Conservation (phyloP, 1,140 invertebrate species). For the Ctenoplectra terminalis region DNA sequence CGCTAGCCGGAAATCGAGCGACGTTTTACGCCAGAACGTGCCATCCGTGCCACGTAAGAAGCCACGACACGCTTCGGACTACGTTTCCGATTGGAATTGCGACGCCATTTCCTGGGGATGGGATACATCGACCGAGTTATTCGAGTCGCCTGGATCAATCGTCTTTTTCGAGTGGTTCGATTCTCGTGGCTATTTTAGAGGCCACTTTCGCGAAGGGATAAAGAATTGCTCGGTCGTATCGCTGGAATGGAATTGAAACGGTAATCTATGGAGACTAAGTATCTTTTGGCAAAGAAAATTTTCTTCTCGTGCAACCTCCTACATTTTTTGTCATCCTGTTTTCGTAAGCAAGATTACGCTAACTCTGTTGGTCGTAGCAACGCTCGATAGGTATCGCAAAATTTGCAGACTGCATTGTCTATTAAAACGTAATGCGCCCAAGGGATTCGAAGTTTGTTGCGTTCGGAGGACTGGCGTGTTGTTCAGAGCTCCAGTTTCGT, state of each 20-base stretch:
- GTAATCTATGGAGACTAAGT: not conserved
- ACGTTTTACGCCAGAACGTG: slow-evolving; percentile 46
- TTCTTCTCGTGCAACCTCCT: not conserved
- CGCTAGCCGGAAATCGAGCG: slow-evolving; percentile 46
- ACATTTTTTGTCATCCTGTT: not conserved
- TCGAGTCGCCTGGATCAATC: not conserved
- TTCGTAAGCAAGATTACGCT: too few relatives aligned
- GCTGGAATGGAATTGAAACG: slow-evolving; percentile 10
- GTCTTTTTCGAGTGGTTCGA: not conserved
- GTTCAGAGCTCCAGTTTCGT: not conserved
- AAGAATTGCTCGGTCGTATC: not conserved
- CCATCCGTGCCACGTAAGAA: slow-evolving; percentile 48
- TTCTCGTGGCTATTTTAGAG: slow-evolving; percentile 17
- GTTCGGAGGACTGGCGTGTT: not conserved
- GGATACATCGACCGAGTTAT: slow-evolving; percentile 8
- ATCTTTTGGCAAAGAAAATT: too few relatives aligned
- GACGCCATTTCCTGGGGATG: slow-evolving; percentile 44
- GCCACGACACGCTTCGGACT: not conserved
- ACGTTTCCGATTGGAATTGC: slow-evolving; percentile 39
- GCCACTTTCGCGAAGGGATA: not conserved
- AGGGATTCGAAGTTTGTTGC: not conserved
- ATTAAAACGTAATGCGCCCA: slow-evolving; percentile 3
- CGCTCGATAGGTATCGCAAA: not conserved
- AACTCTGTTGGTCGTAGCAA: not conserved
- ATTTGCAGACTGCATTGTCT: not conserved